phyloP scores from a whole-genome alignment of 2,113 vertebrate species.

The Laticauda colubrina region DNA sequence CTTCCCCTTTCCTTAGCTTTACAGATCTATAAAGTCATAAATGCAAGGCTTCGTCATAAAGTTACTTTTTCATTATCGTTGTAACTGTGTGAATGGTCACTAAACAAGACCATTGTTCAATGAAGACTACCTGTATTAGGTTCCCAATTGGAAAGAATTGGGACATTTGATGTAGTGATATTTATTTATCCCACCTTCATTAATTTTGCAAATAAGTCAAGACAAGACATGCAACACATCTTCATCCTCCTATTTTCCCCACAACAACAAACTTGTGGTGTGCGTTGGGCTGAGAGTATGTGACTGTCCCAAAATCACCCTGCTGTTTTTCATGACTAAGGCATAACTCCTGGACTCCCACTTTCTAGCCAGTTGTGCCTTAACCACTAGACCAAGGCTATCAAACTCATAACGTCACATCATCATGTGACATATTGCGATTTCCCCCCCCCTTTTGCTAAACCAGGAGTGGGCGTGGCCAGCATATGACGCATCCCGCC shows the following conservation, averaged over 20 bases:
- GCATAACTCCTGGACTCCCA: neutral
- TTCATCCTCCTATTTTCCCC: neutral
- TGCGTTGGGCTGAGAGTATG: neutral
- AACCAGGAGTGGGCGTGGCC: no score
- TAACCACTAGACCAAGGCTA: neutral
- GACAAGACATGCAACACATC: neutral
- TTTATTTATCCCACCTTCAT: neutral
- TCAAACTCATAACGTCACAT: no score
- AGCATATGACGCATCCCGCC: no score
- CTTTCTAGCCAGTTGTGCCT: neutral
- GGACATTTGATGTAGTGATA: neutral
- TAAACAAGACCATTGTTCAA: neutral
- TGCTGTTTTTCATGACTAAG: neutral
- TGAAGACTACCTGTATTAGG: neutral
- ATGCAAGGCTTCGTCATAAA: neutral
- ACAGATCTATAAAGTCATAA: neutral
- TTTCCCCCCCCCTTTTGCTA: no score
- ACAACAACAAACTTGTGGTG: neutral
- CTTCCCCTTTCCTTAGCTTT: neutral
- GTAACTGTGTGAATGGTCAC: neutral
- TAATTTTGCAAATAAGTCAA: neutral
- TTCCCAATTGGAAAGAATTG: neutral
- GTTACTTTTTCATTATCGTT: neutral
- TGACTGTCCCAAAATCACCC: neutral
- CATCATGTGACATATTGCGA: no score